Evolutionary conservation across 2,888 invertebrate genomes (phyloP), one percentile per base, ranked within the genome.

Genomic region (Nomada fucata): DNA sequence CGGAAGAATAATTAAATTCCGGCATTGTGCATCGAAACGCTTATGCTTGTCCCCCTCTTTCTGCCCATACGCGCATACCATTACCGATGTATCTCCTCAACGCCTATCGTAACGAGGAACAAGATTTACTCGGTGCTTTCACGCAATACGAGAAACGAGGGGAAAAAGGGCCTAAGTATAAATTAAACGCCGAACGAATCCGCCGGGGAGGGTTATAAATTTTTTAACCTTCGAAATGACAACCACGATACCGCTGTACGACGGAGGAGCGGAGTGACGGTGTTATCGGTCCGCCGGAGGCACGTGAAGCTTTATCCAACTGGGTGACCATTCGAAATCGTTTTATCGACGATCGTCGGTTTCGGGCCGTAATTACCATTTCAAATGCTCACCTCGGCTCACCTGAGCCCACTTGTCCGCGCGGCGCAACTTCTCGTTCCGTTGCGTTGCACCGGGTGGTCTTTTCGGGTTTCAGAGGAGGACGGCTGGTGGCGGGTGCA

Each of bases 391-490:
- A 91, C 90, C 91, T 91, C 88, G 86, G 86, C 89, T 90, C 91
- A 90, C 89, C 91, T 85, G 90, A 88, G 86, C 87, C 86, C 75
- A 74, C 82, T 88, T 84, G 86, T 84, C 83, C 83, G 86, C 84
- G 83, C 69, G 85, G 81, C 86, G 86, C 87, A 88, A 89, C 89
- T 57, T 72, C 77, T 79, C 82, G 79, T 82, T 75, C 87, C 84
- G 82, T 87, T 84, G 86, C 86, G 89, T 90, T 92, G 88, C 91
- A 91, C 93, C 93, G 93, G 93, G 93, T 93, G 93, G 93, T 93
- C 93, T 88, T 87, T 89, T 89, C 90, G 90, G 89, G 89, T 89
- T 89, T 88, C 84, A 76, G 71, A 78, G 86, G 83, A 57, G 20
- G 57, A 86, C 86, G 89, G 84, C 81, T 79, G 87, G 86, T 77